phyloP scores from a whole-genome alignment of 37 sponge, comb jelly and placozoan genomes.

The Mnemiopsis leidyi region DNA sequence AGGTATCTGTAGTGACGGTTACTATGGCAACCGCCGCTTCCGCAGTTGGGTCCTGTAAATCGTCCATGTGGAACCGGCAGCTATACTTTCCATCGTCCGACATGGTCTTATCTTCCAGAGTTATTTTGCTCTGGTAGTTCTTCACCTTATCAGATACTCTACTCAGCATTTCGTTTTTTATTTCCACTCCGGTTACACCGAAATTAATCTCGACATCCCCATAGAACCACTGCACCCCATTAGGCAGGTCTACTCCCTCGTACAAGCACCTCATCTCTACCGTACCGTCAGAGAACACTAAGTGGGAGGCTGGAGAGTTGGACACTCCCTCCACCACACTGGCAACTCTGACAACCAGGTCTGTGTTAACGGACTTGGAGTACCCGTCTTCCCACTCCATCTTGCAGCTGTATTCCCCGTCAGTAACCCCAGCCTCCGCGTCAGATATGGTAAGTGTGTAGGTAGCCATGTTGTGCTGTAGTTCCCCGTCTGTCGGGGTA shows the following conservation, averaged over 20 bases:
- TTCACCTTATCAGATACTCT: neutral
- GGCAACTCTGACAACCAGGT: neutral
- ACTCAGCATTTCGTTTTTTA: neutral
- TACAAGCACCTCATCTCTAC: neutral
- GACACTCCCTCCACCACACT: neutral
- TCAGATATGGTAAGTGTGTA: neutral
- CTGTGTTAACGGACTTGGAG: neutral
- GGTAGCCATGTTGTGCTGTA: neutral
- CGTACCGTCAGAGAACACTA: neutral
- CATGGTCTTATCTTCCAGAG: neutral
- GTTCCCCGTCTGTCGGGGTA: neutral
- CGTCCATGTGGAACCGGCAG: neutral
- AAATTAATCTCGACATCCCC: neutral
- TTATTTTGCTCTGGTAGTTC: neutral
- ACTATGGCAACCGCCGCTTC: neutral
- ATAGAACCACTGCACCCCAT: neutral
- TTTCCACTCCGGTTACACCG: neutral
- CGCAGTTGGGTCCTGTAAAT: neutral
- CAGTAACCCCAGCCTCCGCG: neutral
- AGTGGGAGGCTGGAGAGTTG: neutral
- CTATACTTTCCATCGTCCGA: neutral
- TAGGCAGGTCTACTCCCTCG: neutral
- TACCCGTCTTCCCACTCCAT: neutral
- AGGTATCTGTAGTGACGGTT: neutral
- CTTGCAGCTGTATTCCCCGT: neutral